A percentile compares a stretch with the other conserved stretches of the same genome.
Evolutionary conservation across 2,888 invertebrate genomes (phyloP).

Genomic region (Anaspis maculata): DNA sequence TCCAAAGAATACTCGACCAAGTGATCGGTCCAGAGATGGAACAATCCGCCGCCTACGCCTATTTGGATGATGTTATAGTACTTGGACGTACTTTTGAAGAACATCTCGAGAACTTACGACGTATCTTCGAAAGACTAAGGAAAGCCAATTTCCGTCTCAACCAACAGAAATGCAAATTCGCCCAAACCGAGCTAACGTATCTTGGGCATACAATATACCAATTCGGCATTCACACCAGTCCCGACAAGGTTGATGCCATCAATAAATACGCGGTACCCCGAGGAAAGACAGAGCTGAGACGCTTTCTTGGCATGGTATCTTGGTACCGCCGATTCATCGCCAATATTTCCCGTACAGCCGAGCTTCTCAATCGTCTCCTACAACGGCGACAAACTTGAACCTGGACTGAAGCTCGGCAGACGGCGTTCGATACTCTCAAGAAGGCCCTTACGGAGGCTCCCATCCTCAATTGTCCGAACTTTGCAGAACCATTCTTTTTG

Average conservation of each 20-base stretch:
- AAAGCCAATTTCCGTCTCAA: neutral
- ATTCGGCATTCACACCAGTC: neutral
- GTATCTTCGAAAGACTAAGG: neutral
- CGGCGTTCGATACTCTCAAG: constrained; percentile 1
- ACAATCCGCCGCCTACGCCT: neutral
- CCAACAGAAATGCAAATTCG: neutral
- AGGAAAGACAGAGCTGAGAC: neutral
- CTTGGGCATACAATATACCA: neutral
- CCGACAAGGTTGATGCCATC: neutral
- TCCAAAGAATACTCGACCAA: neutral
- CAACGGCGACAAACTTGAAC: neutral
- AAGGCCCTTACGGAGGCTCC: neutral
- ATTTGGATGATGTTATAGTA: neutral
- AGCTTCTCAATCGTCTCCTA: neutral
- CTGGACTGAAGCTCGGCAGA: constrained; percentile 1
- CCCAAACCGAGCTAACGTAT: neutral
- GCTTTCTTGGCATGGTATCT: neutral
- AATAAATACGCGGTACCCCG: neutral
- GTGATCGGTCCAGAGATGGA: neutral
- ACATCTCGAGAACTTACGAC: neutral
- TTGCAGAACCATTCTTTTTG: neutral
- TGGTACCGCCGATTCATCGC: constrained; percentile 1
- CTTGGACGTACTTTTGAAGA: neutral
- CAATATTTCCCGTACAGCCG: neutral
- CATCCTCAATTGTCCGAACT: constrained; percentile 4